These are phyloP conservation scores for Podarcis lilfordi DNA, from an alignment of 2,797 vertebrate species.

Conservation along the genomic window DNA sequence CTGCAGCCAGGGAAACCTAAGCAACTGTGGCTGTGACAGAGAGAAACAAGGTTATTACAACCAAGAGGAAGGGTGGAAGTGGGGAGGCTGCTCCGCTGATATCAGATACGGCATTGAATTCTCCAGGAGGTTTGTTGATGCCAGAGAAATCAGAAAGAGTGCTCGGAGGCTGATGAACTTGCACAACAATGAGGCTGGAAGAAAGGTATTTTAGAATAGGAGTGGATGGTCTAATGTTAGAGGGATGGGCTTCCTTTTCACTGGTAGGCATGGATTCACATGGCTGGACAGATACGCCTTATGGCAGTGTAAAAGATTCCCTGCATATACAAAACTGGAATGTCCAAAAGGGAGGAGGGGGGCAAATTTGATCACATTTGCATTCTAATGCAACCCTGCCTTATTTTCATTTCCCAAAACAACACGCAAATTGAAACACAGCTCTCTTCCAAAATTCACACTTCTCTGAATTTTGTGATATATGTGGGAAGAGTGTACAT, in stretches of 20 bases:
- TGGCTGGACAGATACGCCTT: no score
- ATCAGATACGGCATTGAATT: conserved; percentile 98
- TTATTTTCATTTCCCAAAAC: no score
- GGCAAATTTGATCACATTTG: no score
- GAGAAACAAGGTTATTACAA: conserved; percentile 98
- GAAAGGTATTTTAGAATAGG: conserved; percentile 87
- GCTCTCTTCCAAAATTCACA: no score
- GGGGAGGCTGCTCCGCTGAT: conserved; percentile 98
- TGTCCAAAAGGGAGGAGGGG: neutral
- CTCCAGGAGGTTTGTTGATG: conserved; percentile 96
- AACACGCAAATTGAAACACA: no score
- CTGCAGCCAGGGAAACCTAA: conserved; percentile 98
- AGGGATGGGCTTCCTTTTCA: conserved; percentile 49
- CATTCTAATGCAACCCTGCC: no score
- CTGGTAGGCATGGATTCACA: neutral
- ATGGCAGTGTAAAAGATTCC: no score
- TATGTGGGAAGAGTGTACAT: no score
- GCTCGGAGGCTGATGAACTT: conserved; percentile 98
- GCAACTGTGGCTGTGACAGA: conserved; percentile 96
- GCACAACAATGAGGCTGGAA: conserved; percentile 98
- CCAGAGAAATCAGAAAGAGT: conserved; percentile 97
- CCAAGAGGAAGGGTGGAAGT: conserved; percentile 97
- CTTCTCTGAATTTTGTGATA: no score
- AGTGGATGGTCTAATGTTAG: conserved; percentile 33
- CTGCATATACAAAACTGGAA: no score